Evolutionary conservation across 2,888 invertebrate species (phyloP), one percentile per base, ranked within the genome.

Genomic region (Melinopterus prodromus): DNA sequence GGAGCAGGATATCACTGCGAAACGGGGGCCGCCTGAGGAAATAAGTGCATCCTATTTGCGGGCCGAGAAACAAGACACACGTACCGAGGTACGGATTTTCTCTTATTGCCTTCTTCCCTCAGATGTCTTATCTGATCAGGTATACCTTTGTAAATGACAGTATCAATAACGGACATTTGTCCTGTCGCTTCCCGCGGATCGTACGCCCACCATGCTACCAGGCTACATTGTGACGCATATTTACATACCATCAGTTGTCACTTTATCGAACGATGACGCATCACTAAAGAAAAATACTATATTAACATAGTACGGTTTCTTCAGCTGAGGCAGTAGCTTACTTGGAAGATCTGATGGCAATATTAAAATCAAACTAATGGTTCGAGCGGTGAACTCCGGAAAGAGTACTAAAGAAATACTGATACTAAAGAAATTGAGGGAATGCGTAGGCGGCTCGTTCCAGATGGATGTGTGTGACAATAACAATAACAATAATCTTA

Each of bases 161-260:
- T 86, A 87, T 87, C 87, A 86, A 87, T 87, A 87, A 87, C 84
- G 84, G 84, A 84, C 87, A 87, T 87, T 87, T 87, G 87, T 86
- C 86, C 85, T 84, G 82, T 84, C 85, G 82, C 84, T 82, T 77
- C 77, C 71, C 70, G 75, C 81, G 16, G 38, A 81, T 78, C 77
- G 82, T 81, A 82, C 84, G 83, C 85, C 85, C 83, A 85, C 85
- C 83, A 81, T 82, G 80, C 78, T 71, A 79, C 84, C 84, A 83
- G 79, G 80, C 82, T 83, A 83, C 84, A 81, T 84, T 83, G 83
- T 83, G 83, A 78, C 70, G 26, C n/a, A n/a, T 74, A 53, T 53
- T 53, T 53, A 12, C 53, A 79, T 70, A 16, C 69, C 53, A 53
- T 15, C 74, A 7, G 71, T 74, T 35, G 74, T 72, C 53, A 72